phyloP scores from a whole-genome alignment of 1,140 invertebrate species.

The Zaprionus ornatus region DNA sequence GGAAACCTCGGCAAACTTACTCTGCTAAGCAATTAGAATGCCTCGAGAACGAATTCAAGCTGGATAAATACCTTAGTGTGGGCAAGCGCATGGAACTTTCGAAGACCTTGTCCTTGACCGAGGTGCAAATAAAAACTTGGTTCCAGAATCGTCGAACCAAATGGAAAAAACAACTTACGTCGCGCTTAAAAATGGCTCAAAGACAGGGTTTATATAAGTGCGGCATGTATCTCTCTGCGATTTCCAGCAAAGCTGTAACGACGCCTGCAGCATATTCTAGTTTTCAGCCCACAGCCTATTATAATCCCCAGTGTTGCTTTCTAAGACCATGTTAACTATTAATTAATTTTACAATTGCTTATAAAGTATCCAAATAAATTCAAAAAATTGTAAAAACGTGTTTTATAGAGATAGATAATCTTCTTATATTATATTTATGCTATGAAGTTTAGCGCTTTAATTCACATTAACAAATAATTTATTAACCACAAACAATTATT shows the following conservation, averaged over 20 bases:
- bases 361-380: neutral
- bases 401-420: neutral
- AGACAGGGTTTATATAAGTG: slow-evolving; percentile 91
- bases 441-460: too few species aligned
- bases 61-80: slow-evolving; percentile 97
- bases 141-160: slow-evolving; percentile 97
- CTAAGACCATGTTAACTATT: slow-evolving; percentile 8
- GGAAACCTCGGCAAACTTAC: slow-evolving; percentile 97
- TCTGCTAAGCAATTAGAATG: slow-evolving; percentile 95
- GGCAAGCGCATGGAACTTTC: slow-evolving; percentile 97
- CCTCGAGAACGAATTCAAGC: slow-evolving; percentile 96
- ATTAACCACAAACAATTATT: neutral
- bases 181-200: slow-evolving; percentile 93
- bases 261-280: neutral
- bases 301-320: slow-evolving; percentile 20
- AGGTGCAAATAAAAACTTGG: slow-evolving; percentile 99
- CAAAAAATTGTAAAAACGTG: neutral
- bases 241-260: neutral
- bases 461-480: neutral
- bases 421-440: too few species aligned
- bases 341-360: neutral
- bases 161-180: slow-evolving; percentile 98
- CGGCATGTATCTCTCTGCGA: slow-evolving; percentile 53
- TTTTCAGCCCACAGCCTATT: slow-evolving; percentile 13
- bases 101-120: slow-evolving; percentile 93